Conservation (phyloP, 2,888 invertebrate species). For the Ectemnius cavifrons region DNA sequence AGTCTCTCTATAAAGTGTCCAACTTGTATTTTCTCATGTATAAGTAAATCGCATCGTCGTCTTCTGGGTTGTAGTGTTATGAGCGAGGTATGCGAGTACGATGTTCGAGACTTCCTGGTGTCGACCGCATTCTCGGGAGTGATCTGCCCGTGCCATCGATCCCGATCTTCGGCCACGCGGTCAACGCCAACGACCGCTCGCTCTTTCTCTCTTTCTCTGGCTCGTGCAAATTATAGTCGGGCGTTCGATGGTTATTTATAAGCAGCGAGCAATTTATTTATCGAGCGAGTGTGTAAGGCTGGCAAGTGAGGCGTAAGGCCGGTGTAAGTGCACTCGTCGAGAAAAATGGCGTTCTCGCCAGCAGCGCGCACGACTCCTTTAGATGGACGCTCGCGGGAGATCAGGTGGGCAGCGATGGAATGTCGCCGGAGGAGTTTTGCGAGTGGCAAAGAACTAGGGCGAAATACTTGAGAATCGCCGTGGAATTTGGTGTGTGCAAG, state of each 20-base stretch:
- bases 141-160: constrained; percentile 4
- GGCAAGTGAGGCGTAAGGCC: not conserved
- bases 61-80: not conserved
- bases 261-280: constrained; percentile 68
- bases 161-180: not conserved
- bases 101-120: constrained; percentile 1
- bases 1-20: not conserved
- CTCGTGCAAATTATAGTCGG: constrained; percentile 21
- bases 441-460: constrained; percentile 15
- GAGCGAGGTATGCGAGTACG: not conserved
- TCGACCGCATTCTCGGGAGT: constrained; percentile 4
- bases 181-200: too few relatives aligned
- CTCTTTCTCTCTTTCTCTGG: too few relatives aligned
- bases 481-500: not conserved
- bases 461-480: not conserved
- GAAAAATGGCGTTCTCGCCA: not conserved
- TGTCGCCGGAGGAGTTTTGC: constrained; percentile 44
- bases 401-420: constrained; percentile 54
- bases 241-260: constrained; percentile 60
- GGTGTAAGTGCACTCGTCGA: not conserved
- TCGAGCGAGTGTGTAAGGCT: constrained; percentile 29
- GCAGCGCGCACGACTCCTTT: constrained; percentile 12
- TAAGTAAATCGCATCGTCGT: not conserved
- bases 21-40: too few relatives aligned
- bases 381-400: constrained; percentile 25